Evolutionary conservation across 1,140 invertebrate species (phyloP).

Genomic region (Ceratina japonica): DNA sequence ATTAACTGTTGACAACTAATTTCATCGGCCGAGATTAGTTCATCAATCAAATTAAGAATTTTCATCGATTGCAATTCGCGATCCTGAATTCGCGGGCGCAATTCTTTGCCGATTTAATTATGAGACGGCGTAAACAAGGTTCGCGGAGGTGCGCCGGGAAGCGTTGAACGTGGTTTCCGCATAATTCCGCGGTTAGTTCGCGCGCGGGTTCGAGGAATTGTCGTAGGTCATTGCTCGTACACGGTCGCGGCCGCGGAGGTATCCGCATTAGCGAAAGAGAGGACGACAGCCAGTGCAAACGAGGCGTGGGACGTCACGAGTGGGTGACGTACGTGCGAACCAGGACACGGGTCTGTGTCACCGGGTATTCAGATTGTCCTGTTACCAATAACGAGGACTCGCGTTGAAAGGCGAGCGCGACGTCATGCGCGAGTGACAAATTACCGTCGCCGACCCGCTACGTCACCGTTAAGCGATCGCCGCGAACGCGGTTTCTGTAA

Average conservation of each 20-base stretch:
- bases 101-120: no score
- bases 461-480: slow-evolving; percentile 20
- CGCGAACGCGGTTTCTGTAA: slow-evolving; percentile 5
- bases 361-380: slow-evolving; percentile 53
- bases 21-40: no score
- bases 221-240: slow-evolving; percentile 15
- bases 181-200: background rate
- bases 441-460: slow-evolving; percentile 45
- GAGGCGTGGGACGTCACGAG: slow-evolving; percentile 48
- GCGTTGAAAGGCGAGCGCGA: slow-evolving; percentile 40
- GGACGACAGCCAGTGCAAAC: slow-evolving; percentile 16
- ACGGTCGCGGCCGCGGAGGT: background rate
- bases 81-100: no score
- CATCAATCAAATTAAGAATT: no score
- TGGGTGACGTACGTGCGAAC: slow-evolving; percentile 55
- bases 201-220: background rate
- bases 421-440: slow-evolving; percentile 50
- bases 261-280: background rate
- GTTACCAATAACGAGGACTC: slow-evolving; percentile 51
- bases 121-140: no score
- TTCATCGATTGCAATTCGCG: no score
- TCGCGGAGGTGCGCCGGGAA: no score
- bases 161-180: background rate
- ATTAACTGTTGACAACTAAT: no score
- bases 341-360: slow-evolving; percentile 52